A percentile compares a stretch with the other conserved stretches of the same genome.
phyloP scores from a whole-genome alignment of 2,113 vertebrate species.

The Hyla sarda region DNA sequence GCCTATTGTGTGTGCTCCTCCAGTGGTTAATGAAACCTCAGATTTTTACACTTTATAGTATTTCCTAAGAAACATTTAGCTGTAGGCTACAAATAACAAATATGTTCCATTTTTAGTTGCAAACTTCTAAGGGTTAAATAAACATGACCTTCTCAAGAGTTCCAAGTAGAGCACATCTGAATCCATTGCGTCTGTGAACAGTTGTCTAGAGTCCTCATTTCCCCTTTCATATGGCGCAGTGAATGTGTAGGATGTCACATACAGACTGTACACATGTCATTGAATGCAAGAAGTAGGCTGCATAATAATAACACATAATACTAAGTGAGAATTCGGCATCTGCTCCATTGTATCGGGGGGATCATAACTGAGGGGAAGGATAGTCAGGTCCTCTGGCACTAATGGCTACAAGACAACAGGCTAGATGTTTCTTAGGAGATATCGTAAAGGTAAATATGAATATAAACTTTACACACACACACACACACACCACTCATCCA shows the following conservation, averaged over 20 bases:
- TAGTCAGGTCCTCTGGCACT: background rate
- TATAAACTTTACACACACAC: too few species aligned
- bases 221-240: constrained; percentile 24
- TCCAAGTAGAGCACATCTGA: background rate
- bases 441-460: too few species aligned
- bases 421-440: too few species aligned
- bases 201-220: constrained; percentile 29
- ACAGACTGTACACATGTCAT: constrained; percentile 40
- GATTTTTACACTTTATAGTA: too few species aligned
- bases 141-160: background rate
- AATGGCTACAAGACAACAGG: too few species aligned
- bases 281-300: background rate
- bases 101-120: background rate
- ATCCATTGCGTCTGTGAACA: background rate
- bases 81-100: background rate
- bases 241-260: constrained; percentile 39
- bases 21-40: too few species aligned
- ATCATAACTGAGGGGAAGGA: background rate
- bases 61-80: background rate
- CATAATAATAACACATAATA: background rate
- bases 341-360: background rate
- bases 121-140: constrained; percentile 2
- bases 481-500: too few species aligned
- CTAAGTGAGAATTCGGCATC: background rate
- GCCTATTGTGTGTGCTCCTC: too few species aligned